A percentile compares a stretch with the other conserved stretches of the same genome.
These are phyloP conservation scores for Apostichopus japonicus DNA, from an alignment of 35 echinoderm and acorn worm species.

Conservation along the genomic window DNA sequence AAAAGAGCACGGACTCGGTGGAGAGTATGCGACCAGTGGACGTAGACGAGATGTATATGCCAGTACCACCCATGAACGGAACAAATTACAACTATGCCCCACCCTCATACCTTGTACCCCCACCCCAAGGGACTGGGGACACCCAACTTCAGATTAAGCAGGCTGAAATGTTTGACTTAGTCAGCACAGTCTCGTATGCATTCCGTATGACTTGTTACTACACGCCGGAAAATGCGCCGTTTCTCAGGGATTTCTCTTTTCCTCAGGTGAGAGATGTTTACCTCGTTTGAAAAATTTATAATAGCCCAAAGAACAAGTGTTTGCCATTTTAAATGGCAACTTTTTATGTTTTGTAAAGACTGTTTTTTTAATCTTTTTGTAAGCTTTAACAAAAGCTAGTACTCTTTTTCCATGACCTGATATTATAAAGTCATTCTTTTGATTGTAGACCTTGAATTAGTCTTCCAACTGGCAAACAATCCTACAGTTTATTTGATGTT, in stretches of 20 bases:
- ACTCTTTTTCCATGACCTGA: no score
- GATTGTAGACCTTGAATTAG: no score
- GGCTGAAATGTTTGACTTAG: constrained; percentile 96
- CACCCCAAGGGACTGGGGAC: constrained; percentile 52
- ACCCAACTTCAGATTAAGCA: constrained; percentile 82
- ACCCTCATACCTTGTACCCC: constrained; percentile 71
- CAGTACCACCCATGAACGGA: constrained; percentile 68
- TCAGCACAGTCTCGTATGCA: constrained; percentile 90
- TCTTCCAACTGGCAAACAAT: no score
- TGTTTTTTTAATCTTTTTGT: no score
- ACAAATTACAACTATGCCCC: constrained; percentile 55
- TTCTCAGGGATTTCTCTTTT: constrained; percentile 94
- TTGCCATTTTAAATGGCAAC: no score
- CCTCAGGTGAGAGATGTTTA: constrained; percentile 67
- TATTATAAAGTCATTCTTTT: no score
- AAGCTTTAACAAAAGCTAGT: no score
- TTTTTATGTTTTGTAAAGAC: no score
- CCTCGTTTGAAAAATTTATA: no score
- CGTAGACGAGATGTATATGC: constrained; percentile 74
- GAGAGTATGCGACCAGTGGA: constrained; percentile 71
- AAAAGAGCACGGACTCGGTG: constrained; percentile 93
- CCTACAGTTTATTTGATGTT: no score
- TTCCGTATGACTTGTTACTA: constrained; percentile 98
- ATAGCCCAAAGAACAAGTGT: no score
- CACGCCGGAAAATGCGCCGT: constrained; percentile 83